These are phyloP conservation scores for Gila orcuttii DNA, from an alignment of 2,113 vertebrate genomes.

Conservation along the genomic window DNA sequence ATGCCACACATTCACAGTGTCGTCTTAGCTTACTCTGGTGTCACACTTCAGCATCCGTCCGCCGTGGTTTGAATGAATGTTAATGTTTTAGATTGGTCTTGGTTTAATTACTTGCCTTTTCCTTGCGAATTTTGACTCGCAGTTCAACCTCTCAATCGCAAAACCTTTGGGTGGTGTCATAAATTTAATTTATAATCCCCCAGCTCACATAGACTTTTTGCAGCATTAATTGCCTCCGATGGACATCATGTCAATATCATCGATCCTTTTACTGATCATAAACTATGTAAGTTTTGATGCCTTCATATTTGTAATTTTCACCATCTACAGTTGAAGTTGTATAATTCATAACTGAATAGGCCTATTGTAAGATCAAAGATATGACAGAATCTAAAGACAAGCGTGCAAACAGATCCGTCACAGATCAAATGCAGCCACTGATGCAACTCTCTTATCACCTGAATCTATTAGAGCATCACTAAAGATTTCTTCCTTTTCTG, in stretches of 20 bases:
- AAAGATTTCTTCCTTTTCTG: background rate
- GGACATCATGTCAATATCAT: background rate
- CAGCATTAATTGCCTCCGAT: background rate
- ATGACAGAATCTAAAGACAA: conserved; percentile 41
- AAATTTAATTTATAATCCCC: background rate
- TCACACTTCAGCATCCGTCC: conserved; percentile 1
- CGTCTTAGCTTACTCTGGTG: conserved; percentile 36
- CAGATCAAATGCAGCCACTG: conserved; percentile 34
- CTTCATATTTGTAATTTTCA: background rate
- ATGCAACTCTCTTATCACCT: conserved; percentile 36
- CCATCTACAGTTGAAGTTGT: background rate
- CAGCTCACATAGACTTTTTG: background rate
- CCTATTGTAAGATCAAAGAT: conserved; percentile 39
- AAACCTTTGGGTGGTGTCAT: conserved; percentile 10
- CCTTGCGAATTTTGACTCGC: background rate
- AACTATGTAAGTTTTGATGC: background rate
- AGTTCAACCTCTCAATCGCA: background rate
- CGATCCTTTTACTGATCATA: background rate
- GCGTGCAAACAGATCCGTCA: conserved; percentile 3
- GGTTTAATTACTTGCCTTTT: background rate
- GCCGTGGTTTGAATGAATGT: background rate
- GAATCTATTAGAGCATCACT: conserved; percentile 29
- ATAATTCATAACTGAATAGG: conserved; percentile 10
- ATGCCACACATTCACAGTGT: conserved; percentile 57
- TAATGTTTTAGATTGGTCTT: background rate